phyloP scores from a whole-genome alignment of 2,113 vertebrate species.

The Synchiropus splendidus region DNA sequence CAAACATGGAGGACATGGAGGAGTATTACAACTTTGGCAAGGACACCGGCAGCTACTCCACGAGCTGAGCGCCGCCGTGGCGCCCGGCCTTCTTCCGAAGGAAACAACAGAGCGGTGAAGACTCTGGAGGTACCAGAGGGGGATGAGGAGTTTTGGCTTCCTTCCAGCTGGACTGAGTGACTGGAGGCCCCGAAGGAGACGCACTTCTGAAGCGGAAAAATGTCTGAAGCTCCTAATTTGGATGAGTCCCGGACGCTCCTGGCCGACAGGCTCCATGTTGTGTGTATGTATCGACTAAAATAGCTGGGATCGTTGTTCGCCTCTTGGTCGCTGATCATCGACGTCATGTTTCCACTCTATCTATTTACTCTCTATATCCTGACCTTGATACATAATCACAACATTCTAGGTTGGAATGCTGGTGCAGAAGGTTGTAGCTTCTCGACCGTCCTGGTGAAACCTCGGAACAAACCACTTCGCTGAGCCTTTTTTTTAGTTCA shows the following conservation, averaged over 20 bases:
- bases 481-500: slow-evolving; percentile 39
- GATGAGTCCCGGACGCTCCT: slow-evolving; percentile 28
- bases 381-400: slow-evolving; percentile 43
- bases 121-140: too few species aligned
- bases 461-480: background rate
- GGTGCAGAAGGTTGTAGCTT: slow-evolving; percentile 13
- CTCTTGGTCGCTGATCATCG: background rate
- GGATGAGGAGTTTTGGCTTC: slow-evolving; percentile 17
- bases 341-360: slow-evolving; percentile 39
- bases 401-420: slow-evolving; percentile 47
- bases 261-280: too few species aligned
- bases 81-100: too few species aligned
- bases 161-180: slow-evolving; percentile 35
- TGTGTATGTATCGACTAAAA: slow-evolving; percentile 48
- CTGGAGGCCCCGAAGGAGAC: slow-evolving; percentile 23
- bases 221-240: slow-evolving; percentile 29
- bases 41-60: slow-evolving; percentile 62
- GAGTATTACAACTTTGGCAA: slow-evolving; percentile 85
- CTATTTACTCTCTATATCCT: slow-evolving; percentile 48
- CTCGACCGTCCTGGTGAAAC: background rate
- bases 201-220: slow-evolving; percentile 33
- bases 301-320: too few species aligned
- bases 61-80: slow-evolving; percentile 57
- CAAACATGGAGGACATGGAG: slow-evolving; percentile 90
- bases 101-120: background rate